Evolutionary conservation across 2,797 vertebrate genomes (phyloP), one percentile per base, ranked within the genome.

Genomic region (Crenuchus spilurus): DNA sequence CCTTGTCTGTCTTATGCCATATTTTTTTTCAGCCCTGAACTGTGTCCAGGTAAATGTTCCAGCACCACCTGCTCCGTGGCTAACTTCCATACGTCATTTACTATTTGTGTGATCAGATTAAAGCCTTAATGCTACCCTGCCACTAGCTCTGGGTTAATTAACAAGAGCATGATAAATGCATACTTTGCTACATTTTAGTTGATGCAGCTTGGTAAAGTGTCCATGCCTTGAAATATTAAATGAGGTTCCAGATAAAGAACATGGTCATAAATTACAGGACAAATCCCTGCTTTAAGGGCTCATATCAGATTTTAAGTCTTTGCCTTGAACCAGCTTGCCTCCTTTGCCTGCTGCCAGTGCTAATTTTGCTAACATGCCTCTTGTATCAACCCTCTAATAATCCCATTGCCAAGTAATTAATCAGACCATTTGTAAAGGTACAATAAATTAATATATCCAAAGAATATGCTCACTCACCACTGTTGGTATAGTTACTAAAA

Each of bases 11-110:
- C 65, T 67, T 24, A 20, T 66, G 31, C 10, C 30, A 44, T n/a
- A 33, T 35, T 22, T 41, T 55, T 61, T 24, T 49, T 11, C 20
- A 64, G n/a, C 62, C 62, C 41, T 46, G 41, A 64, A 64, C 61
- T 48, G 62, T 6, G 20, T 64, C 62, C 42, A 64, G 62, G 62
- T 64, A 48, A 64, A 64, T 64, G 62, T 64, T 64, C 62, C 26
- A 31, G 41, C 26, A 64, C 62, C 62, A 64, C 16, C 62, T 64
- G 62, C 22, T 64, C 26, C 62, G 18, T 31, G 62, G 30, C 62
- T 20, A 48, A 14, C 24, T 18, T 26, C 62, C 16, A 48, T 20
- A 41, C 7, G 9, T 9, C 62, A 46, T 31, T 46, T 46, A 20
- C 16, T n/a, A 30, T 48, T 64, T 64, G 41, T 28, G 31, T 31